A percentile compares a stretch with the other conserved stretches of the same genome.
phyloP scores from a whole-genome alignment of 2,797 vertebrate genomes.

The Pipistrellus kuhlii region DNA sequence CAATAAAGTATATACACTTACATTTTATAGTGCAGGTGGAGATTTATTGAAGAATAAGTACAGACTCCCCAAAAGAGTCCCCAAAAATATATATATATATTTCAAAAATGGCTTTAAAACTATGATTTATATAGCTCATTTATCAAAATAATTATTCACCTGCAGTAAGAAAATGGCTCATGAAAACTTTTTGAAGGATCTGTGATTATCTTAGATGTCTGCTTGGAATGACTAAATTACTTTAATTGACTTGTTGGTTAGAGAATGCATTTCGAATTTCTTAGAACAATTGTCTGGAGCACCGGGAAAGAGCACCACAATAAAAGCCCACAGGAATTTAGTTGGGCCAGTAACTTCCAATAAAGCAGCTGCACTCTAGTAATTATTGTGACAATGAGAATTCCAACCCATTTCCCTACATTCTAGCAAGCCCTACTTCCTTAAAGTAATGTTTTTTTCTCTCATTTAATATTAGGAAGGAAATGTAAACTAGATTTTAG shows the following conservation, averaged over 20 bases:
- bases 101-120: conserved; percentile 13
- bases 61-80: too few relatives aligned
- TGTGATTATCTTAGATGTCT: background rate
- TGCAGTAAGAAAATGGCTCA: background rate
- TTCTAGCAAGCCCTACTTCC: background rate
- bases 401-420: background rate
- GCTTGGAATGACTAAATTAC: background rate
- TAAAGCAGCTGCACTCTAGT: background rate
- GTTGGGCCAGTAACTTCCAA: background rate
- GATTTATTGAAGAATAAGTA: too few relatives aligned
- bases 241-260: conserved; percentile 2
- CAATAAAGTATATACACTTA: too few relatives aligned
- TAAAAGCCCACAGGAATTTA: background rate
- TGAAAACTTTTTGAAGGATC: background rate
- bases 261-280: background rate
- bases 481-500: background rate
- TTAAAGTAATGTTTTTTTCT: background rate
- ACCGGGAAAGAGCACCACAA: background rate
- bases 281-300: background rate
- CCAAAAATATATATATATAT: too few relatives aligned
- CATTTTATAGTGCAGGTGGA: too few relatives aligned
- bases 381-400: background rate
- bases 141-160: conserved; percentile 24
- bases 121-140: background rate
- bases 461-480: background rate